Evolutionary conservation across 2,888 invertebrate species (phyloP), one percentile per base, ranked within the genome.

Genomic region (Heliconius ismenius): DNA sequence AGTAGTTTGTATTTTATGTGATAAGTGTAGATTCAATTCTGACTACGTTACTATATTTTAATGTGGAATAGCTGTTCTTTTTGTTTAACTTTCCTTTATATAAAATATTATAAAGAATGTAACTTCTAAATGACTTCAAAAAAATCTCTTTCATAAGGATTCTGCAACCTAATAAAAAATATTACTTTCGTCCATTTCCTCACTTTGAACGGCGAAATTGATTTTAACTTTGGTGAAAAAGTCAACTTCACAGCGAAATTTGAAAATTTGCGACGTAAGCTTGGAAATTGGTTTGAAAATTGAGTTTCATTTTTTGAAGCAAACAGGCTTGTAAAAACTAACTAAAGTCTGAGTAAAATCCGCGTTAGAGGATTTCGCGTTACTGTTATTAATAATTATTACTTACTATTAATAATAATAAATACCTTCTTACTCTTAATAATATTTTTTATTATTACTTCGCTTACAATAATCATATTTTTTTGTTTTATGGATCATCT

Each of bases 211-310:
- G 39, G 39, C 24, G 15, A 67, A 67, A 67, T 67, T 67, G 67
- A 67, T 67, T 67, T 67, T 67, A 67, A 67, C 67, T 67, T 67
- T 67, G 39, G 67, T 15, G 43, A 67, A 67, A 67, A 67, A 39
- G 24, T 39, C 39, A 43, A 67, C 67, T 67, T 26, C 15, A 15
- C 24, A 24, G 67, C 67, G 39, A 67, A 67, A 67, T 67, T 67
- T 67, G 24, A 67, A 67, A 67, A 67, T 43, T 39, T 67, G 39
- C 24, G 24, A 24, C 24, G 67, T 39, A 67, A 67, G 67, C 39
- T 67, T 67, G 24, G 67, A 67, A 67, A 67, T 67, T 67, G 67
- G 67, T 67, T 39, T 67, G 39, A 67, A 67, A 67, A 67, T 39
- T 67, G 67, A 67, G 39, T 67, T 67, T 43, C 24, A 39, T 39